phyloP scores from a whole-genome alignment of 2,888 invertebrate genomes.

The Platycheirus albimanus region DNA sequence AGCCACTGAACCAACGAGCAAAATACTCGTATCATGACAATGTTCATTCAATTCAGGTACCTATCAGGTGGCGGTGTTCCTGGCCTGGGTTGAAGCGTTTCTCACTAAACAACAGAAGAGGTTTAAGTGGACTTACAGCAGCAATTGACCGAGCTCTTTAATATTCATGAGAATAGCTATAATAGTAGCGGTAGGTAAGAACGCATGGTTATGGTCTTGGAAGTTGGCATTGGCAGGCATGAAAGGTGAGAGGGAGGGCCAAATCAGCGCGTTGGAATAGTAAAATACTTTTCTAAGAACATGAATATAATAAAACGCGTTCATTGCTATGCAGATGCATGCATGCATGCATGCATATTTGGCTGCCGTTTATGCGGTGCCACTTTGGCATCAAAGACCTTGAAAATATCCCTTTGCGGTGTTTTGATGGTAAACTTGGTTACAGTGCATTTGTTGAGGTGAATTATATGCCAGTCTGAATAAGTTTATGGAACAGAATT shows the following conservation, averaged over 20 bases:
- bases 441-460: constrained; percentile 21
- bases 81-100: constrained; percentile 32
- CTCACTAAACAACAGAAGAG: constrained; percentile 15
- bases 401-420: constrained; percentile 46
- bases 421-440: constrained; percentile 24
- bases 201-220: not conserved
- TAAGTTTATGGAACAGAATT: no score
- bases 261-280: constrained; percentile 30
- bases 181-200: not conserved
- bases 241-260: not conserved
- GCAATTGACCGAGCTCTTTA: constrained; percentile 60
- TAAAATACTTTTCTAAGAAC: constrained; percentile 53
- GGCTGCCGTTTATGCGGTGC: constrained; percentile 15
- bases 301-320: constrained; percentile 57
- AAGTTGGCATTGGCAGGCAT: constrained; percentile 15
- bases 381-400: constrained; percentile 42
- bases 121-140: constrained; percentile 26
- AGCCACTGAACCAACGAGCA: not conserved
- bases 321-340: constrained; percentile 65
- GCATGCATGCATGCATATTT: constrained; percentile 32
- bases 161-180: constrained; percentile 62
- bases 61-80: constrained; percentile 19
- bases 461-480: constrained; percentile 8
- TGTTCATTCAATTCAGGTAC: constrained; percentile 39
- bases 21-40: constrained; percentile 27